Base-by-base conservation (phyloP, 2,113 vertebrate genomes). In the Megaleporinus macrocephalus region DNA sequence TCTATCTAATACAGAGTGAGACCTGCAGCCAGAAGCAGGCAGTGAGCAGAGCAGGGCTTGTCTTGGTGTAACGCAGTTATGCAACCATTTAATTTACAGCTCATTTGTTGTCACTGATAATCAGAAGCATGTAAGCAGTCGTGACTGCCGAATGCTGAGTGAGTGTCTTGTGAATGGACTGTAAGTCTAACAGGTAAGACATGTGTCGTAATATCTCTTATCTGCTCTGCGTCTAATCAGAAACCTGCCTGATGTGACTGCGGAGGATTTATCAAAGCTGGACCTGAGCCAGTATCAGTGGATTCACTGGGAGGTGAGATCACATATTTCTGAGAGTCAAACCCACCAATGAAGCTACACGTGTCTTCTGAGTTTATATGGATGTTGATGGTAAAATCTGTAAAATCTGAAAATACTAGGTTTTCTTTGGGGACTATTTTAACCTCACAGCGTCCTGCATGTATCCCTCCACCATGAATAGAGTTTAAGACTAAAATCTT, bases 301-400 rank as follows among this genome's bases (percentile, higher is more conserved):
- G 98, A 97, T 99, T 79, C 98, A 99, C 91, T 96, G 95, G 91
- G 97, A 98, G 97, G 97, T 95, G 88, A 95, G 94, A 27, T 33
- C 20, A n/a, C n/a, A 69, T 16, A 20, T 3, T 51, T 51, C 10
- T 15, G 1, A 10, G 7, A 51, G 16, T 16, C 49, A 44, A 5
- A 44, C 9, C 41, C 41, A 44, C 41, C 41, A 44, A 9, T 44
- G 41, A 44, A 44, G 5, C 41, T 44, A 44, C 41, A 44, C 4
- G 41, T 44, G 41, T 44, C 5, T 44, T 4, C 41, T 44, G 41
- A 44, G 41, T 44, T 5, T 44, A 1, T 44, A 44, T 44, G 41
- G 41, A 44, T 7, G 9, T 4, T 44, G 41, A 10, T 44, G 41
- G 10, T 4, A 44, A 44, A 44, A 44, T 44, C 4, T 44, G 41